A percentile compares a stretch with the other conserved stretches of the same genome.
These are phyloP conservation scores for Drosophila rufa DNA, from an alignment of 1,140 invertebrate genomes.

Conservation along the genomic window DNA sequence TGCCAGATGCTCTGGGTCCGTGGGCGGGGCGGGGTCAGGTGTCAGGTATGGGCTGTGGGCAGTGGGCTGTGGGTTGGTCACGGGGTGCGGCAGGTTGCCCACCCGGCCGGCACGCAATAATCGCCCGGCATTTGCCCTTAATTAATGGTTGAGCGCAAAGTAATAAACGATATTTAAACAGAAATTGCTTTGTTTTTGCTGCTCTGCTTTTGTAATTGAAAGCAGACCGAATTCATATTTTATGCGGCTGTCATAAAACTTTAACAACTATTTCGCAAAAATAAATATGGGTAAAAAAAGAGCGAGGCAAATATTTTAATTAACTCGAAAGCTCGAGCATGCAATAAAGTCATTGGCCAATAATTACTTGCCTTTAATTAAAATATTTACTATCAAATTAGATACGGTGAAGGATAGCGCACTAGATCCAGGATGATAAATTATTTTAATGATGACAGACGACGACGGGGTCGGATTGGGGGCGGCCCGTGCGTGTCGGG, in stretches of 20 bases:
- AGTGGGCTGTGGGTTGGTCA: not conserved
- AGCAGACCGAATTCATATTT: conserved; percentile 58
- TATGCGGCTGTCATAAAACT: conserved; percentile 61
- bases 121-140: conserved; percentile 74
- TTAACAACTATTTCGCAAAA: conserved; percentile 39
- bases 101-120: conserved; percentile 70
- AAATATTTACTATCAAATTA: conserved; percentile 69
- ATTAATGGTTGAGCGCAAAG: conserved; percentile 75
- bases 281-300: conserved; percentile 29
- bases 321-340: conserved; percentile 52
- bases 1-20: conserved; percentile 29
- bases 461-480: conserved; percentile 17
- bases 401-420: conserved; percentile 18
- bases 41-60: not conserved
- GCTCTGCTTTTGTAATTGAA: conserved; percentile 71
- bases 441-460: conserved; percentile 75
- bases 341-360: conserved; percentile 53
- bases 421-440: conserved; percentile 68
- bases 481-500: conserved; percentile 45
- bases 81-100: conserved; percentile 52
- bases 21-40: conserved; percentile 10
- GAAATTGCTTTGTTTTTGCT: conserved; percentile 67
- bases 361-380: conserved; percentile 67
- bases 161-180: conserved; percentile 69
- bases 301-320: conserved; percentile 44